phyloP scores from a whole-genome alignment of 2,797 vertebrate species.

The Enteromius paludinosus region DNA sequence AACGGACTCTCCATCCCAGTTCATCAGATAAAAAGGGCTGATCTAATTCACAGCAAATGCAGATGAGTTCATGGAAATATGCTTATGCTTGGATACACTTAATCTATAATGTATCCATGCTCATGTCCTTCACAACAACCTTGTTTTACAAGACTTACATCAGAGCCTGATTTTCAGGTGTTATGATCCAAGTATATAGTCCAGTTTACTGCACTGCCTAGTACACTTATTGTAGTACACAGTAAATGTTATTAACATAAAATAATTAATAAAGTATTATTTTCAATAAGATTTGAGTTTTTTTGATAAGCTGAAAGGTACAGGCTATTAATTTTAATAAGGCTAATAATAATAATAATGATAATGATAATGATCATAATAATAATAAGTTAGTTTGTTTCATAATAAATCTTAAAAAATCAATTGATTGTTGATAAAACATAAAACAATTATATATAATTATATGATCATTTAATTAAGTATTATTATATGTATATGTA shows the following conservation, averaged over 20 bases:
- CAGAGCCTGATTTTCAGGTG: constrained; percentile 25
- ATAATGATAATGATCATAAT: no score
- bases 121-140: constrained; percentile 2
- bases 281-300: no score
- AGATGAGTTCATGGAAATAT: constrained; percentile 39
- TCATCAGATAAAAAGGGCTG: constrained; percentile 46
- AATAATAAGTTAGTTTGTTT: no score
- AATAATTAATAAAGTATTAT: background rate
- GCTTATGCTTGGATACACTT: constrained; percentile 7
- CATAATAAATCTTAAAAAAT: no score
- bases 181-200: background rate
- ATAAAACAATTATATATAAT: no score
- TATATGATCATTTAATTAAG: no score
- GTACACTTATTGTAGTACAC: background rate
- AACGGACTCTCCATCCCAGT: constrained; percentile 27
- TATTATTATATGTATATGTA: no score
- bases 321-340: no score
- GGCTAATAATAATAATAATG: no score
- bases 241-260: background rate
- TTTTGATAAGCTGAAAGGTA: background rate
- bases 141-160: constrained; percentile 35
- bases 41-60: constrained; percentile 46
- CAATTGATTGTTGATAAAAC: no score
- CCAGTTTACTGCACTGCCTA: background rate
- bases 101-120: background rate